Evolutionary conservation across 2,888 invertebrate genomes (phyloP).

Genomic region (Thymelicus acteon): DNA sequence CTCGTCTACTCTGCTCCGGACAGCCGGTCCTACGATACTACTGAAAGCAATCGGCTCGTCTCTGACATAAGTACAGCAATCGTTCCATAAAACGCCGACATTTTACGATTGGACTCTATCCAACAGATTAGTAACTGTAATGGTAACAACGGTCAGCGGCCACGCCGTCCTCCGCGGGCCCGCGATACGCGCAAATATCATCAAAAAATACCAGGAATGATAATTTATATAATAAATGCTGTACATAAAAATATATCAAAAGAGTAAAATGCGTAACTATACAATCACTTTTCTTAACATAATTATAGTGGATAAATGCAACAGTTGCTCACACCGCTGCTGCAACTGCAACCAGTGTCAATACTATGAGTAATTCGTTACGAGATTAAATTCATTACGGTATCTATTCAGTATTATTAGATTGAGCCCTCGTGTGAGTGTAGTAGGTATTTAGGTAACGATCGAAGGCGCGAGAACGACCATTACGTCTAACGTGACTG

Average conservation of each 20-base stretch:
- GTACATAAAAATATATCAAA: slow-evolving; percentile 69
- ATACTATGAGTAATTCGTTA: slow-evolving; percentile 70
- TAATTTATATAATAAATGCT: slow-evolving; percentile 75
- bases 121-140: slow-evolving; percentile 70
- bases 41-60: slow-evolving; percentile 5
- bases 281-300: slow-evolving; percentile 76
- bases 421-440: slow-evolving; percentile 39
- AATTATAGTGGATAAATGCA: slow-evolving; percentile 73
- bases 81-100: slow-evolving; percentile 13
- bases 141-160: slow-evolving; percentile 72
- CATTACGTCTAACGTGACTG: slow-evolving; percentile 79
- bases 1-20: not conserved
- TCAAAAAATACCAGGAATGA: slow-evolving; percentile 71
- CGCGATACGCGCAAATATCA: slow-evolving; percentile 39
- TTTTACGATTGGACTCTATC: slow-evolving; percentile 21
- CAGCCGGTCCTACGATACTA: not conserved
- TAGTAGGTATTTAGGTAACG: slow-evolving; percentile 69
- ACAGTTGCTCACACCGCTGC: slow-evolving; percentile 69
- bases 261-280: slow-evolving; percentile 74
- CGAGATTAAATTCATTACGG: slow-evolving; percentile 57
- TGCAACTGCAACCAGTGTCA: slow-evolving; percentile 60
- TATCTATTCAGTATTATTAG: slow-evolving; percentile 47
- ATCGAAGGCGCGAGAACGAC: slow-evolving; percentile 59
- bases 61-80: slow-evolving; percentile 29
- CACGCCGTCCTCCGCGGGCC: slow-evolving; percentile 14